Conservation (phyloP, 2,888 invertebrate species). For the Monochamus alternatus region DNA sequence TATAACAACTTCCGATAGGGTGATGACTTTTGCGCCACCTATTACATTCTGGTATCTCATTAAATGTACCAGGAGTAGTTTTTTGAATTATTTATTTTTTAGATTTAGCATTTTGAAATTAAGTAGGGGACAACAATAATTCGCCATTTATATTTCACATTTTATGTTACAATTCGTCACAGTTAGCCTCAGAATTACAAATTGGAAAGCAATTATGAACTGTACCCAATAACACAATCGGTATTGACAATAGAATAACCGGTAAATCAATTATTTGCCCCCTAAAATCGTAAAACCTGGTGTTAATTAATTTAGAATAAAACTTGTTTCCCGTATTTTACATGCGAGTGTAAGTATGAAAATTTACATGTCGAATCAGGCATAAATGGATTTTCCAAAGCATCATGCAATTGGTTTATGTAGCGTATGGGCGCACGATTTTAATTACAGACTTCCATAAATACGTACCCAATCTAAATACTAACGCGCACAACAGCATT, state of each 20-base stretch:
- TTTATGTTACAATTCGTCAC: too few species aligned
- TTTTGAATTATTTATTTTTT: too few species aligned
- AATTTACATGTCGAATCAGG: neutral
- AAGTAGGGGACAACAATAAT: too few species aligned
- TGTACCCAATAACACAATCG: neutral
- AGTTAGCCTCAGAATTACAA: too few species aligned
- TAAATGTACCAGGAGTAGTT: too few species aligned
- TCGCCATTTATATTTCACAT: too few species aligned
- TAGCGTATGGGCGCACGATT: neutral
- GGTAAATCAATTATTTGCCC: neutral
- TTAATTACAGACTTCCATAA: neutral
- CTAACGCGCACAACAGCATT: neutral
- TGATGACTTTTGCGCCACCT: too few species aligned
- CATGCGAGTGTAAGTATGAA: conserved; percentile 4
- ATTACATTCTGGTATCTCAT: too few species aligned
- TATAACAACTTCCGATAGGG: too few species aligned
- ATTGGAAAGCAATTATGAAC: neutral
- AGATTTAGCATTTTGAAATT: too few species aligned
- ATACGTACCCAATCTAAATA: neutral
- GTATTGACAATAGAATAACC: conserved; percentile 3
- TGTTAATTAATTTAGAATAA: neutral
- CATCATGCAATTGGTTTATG: neutral
- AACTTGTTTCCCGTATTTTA: neutral
- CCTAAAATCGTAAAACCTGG: neutral
- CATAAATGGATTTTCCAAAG: neutral